Base-by-base conservation (phyloP, 2,113 vertebrate species). In the Lagenorhynchus albirostris region DNA sequence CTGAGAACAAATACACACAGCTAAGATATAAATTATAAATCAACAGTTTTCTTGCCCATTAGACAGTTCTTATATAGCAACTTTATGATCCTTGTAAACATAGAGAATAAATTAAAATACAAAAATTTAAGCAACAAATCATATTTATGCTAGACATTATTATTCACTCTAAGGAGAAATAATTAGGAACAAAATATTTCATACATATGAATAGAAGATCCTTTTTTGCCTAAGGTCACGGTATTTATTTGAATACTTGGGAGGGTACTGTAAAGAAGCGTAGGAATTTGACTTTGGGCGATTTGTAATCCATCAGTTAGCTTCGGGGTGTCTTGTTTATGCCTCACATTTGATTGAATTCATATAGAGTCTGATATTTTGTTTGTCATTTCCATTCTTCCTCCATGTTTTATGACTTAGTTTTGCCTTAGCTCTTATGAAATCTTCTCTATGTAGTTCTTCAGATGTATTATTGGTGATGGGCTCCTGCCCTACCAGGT, bases 171-270 rank as follows among this genome's bases (percentile, higher is more conserved):
- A 20, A 95, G 21, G 79, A 85, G 77, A 94, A 95, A 95, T 91
- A 87, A 97, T 92, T 81, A 97, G 58, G 21, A 92, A 63, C 36
- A 91, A 96, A 89, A 47, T 70, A 94, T 94, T 96, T 92, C 47
- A 88, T 74, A 58, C 38, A 93, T 76, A 87, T 47, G 44, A 89
- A 76, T 29, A 93, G 36, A 62, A 94, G 44, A 81, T 84, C 50
- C 3, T 68, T 79, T 86, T 79, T 95, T 63, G 38, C 68, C 47
- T 71, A 94, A 80, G 60, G 53, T 92, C 21, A 5, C 29, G 38
- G 17, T 63, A 74, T 70, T 91, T 90, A 86, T 81, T 93, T 93
- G 62, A 97, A 58, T 92, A 90, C 25, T 86, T 95, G 21, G 80
- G 76, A 93, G 63, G 44, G 41, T 62, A 2, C 77, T 94, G 68